phyloP scores from a whole-genome alignment of 2,888 invertebrate species.

The Galeruca laticollis region DNA sequence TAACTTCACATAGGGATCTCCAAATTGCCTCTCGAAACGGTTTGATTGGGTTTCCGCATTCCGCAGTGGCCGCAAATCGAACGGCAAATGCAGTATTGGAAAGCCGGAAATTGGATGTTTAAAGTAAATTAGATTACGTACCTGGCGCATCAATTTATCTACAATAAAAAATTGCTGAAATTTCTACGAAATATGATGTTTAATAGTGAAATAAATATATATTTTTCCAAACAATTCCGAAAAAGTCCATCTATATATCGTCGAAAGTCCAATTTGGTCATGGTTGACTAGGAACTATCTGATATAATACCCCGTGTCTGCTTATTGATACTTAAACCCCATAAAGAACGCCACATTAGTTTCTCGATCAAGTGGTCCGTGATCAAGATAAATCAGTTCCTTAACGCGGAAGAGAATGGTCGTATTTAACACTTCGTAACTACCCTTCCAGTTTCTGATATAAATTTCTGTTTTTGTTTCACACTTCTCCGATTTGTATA shows the following conservation, averaged over 20 bases:
- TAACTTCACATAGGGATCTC: conserved; percentile 9
- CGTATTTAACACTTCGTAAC: conserved; percentile 59
- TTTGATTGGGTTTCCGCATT: conserved; percentile 30
- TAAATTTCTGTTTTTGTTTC: conserved; percentile 22
- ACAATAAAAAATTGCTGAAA: neutral
- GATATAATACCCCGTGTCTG: conserved; percentile 41
- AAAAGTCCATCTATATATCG: conserved; percentile 16
- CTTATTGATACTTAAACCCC: conserved; percentile 42
- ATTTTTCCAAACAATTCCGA: neutral
- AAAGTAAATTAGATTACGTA: conserved; percentile 11
- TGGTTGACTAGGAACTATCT: conserved; percentile 39
- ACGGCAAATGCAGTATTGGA: conserved; percentile 26
- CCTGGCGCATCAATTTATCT: conserved; percentile 14
- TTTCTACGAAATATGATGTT: neutral
- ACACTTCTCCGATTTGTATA: conserved; percentile 9
- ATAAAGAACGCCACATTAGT: conserved; percentile 42
- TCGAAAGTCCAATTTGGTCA: conserved; percentile 33
- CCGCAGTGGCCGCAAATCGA: conserved; percentile 33
- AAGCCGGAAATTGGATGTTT: conserved; percentile 24
- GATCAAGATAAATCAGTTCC: conserved; percentile 46
- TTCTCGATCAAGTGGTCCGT: conserved; percentile 42
- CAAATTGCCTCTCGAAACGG: conserved; percentile 25
- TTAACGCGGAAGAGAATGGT: conserved; percentile 57
- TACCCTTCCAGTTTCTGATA: conserved; percentile 51
- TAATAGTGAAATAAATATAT: neutral